A percentile compares a stretch with the other conserved stretches of the same genome.
Evolutionary conservation across 2,113 vertebrate genomes (phyloP).

Genomic region (Python bivittatus): DNA sequence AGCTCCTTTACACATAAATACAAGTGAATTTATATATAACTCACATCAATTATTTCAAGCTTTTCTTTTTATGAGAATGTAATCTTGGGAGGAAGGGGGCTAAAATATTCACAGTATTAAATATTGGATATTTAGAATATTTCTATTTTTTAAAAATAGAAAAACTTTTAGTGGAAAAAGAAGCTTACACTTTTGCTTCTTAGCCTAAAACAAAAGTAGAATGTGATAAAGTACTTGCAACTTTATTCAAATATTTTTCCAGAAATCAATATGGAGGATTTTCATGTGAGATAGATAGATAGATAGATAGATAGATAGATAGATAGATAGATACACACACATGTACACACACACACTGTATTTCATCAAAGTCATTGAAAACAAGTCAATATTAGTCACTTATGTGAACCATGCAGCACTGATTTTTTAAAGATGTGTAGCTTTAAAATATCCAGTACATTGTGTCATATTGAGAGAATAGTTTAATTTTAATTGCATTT

Average conservation of each 20-base stretch:
- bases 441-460: conserved; percentile 56
- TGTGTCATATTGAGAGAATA: conserved; percentile 52
- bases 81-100: neutral
- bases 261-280: neutral
- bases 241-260: neutral
- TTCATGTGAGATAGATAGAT: no score
- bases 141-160: neutral
- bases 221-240: neutral
- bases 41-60: neutral
- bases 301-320: no score
- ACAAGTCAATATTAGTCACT: conserved; percentile 42
- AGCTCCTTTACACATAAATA: neutral
- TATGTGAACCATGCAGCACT: conserved; percentile 34
- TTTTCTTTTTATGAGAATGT: neutral
- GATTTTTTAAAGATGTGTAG: conserved; percentile 58
- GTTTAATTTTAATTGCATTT: conserved; percentile 72
- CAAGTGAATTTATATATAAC: neutral
- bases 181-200: neutral
- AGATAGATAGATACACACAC: no score
- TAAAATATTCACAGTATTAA: neutral
- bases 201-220: neutral
- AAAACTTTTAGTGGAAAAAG: neutral
- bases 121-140: neutral
- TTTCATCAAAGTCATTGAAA: conserved; percentile 53
- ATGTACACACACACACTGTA: neutral